These are phyloP conservation scores for Campoletis sonorensis DNA, from an alignment of 1,140 invertebrate genomes.

Conservation along the genomic window DNA sequence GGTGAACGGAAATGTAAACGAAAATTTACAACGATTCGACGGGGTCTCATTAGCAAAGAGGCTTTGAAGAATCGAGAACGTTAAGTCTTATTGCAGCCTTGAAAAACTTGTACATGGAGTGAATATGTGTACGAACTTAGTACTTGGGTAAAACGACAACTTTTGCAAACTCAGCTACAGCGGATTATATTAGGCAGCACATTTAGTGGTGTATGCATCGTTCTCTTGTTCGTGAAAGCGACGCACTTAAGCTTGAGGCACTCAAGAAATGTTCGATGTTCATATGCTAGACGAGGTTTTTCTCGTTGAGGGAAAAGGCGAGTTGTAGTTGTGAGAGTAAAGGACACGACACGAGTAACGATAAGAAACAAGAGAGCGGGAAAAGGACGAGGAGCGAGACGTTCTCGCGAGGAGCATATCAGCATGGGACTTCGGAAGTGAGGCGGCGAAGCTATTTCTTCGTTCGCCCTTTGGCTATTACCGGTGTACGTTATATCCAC, in stretches of 20 bases:
- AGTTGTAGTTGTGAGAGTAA: background rate
- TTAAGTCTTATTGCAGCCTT: background rate
- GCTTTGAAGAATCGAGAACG: constrained; percentile 5
- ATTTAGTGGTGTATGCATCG: background rate
- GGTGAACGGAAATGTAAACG: background rate
- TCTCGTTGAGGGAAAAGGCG: background rate
- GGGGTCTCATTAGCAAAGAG: constrained; percentile 21
- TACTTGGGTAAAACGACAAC: constrained; percentile 3
- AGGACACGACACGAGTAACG: constrained; percentile 19
- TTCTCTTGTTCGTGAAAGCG: constrained; percentile 22
- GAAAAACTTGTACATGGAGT: background rate
- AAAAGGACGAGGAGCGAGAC: constrained; percentile 30
- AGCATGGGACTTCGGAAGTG: constrained; percentile 21
- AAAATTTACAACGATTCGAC: background rate
- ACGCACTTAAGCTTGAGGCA: constrained; percentile 37
- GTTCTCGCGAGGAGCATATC: constrained; percentile 5
- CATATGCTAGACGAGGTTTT: constrained; percentile 2
- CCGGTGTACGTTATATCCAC: constrained; percentile 26
- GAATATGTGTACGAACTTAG: background rate
- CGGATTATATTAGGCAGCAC: background rate
- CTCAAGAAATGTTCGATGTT: constrained; percentile 32
- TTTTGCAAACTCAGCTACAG: constrained; percentile 27
- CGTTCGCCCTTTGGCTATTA: constrained; percentile 42
- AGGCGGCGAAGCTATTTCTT: constrained; percentile 37
- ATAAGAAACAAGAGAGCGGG: constrained; percentile 36